Base-by-base conservation (phyloP, 2,113 vertebrate genomes). In the Isurus oxyrinchus region DNA sequence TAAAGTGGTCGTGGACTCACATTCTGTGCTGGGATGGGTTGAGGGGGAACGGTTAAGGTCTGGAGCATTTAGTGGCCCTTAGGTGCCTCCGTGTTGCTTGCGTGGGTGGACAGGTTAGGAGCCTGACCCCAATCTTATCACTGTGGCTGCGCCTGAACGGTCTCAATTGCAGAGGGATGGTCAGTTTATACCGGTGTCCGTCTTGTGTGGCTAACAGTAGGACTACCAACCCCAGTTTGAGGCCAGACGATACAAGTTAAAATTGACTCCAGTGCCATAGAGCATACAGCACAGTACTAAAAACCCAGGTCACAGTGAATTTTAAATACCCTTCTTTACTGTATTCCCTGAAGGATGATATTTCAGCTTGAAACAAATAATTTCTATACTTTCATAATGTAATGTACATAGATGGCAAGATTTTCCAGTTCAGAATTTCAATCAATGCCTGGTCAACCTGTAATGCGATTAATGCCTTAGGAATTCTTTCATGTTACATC, bases 381-480 rank as follows among this genome's bases (percentile, higher is more conserved):
- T 94, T 21, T 10, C 63, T 40, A n/a, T 23, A 61, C 11, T 91
- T 91, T 35, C 10, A 59, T 61, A 25, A 57, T 57, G 13, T 6
- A 59, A 91, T 35, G 31, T 59, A 91, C 4, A n/a, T 91, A 21
- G n/a, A 40, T 63, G 19, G 7, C n/a, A 44, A 4, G 23, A 57
- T 6, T 40, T 63, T 21, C 90, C n/a, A 63, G 19, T 49, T 63
- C 59, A 63, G 90, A 94, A 14, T 35, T 40, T 94, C 35, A 63
- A n/a, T 63, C 5, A 61, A 93, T 35, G 63, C 59, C n/a, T 93
- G 90, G 16, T 94, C 90, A 94, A 94, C 35, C 90, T 94, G 59
- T n/a, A 94, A 63, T 63, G 59, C 19, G 90, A 66, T 63, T 94
- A 94, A 94, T 63, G 16, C 90, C 57, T 23, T 8, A 40, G 90